Percentiles rank a stretch among this genome's conserved stretches.
These are phyloP conservation scores for Doryteuthis pealeii DNA, from an alignment of 1,140 invertebrate species.

Conservation along the genomic window DNA sequence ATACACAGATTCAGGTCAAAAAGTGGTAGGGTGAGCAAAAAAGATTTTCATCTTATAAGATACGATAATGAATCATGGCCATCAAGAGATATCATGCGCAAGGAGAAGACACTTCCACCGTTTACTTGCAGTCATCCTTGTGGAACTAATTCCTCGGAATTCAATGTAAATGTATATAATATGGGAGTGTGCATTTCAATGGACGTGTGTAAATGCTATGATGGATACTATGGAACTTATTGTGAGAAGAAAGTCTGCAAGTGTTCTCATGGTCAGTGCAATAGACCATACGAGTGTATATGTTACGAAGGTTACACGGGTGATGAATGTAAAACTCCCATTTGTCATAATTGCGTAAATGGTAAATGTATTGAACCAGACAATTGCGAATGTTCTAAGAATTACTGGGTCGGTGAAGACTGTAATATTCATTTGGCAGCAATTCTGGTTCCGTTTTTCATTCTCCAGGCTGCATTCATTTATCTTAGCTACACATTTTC, in stretches of 20 bases:
- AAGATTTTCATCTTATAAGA: slow-evolving; percentile 15
- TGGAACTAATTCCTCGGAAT: slow-evolving; percentile 22
- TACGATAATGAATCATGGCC: slow-evolving; percentile 14
- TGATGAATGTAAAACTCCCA: not conserved
- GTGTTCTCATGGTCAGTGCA: slow-evolving; percentile 28
- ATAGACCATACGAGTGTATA: slow-evolving; percentile 24
- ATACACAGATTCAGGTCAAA: not conserved
- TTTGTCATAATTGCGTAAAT: not conserved
- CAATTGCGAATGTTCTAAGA: not conserved
- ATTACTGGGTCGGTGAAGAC: not conserved
- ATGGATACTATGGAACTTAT: slow-evolving; percentile 27
- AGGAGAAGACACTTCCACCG: slow-evolving; percentile 26
- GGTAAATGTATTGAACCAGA: not conserved
- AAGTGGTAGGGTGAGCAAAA: slow-evolving; percentile 18
- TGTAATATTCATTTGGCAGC: not conserved
- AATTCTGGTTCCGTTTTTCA: not conserved
- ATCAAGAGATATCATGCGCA: not conserved
- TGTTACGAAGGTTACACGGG: slow-evolving; percentile 27
- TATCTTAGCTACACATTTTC: not conserved
- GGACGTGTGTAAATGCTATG: slow-evolving; percentile 26
- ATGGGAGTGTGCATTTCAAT: slow-evolving; percentile 25
- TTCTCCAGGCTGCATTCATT: not conserved
- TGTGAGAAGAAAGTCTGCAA: slow-evolving; percentile 29
- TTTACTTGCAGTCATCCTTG: slow-evolving; percentile 29
- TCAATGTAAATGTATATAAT: slow-evolving; percentile 28